Evolutionary conservation across 2,888 invertebrate genomes (phyloP), one percentile per base, ranked within the genome.

Genomic region (Baccha elongata): DNA sequence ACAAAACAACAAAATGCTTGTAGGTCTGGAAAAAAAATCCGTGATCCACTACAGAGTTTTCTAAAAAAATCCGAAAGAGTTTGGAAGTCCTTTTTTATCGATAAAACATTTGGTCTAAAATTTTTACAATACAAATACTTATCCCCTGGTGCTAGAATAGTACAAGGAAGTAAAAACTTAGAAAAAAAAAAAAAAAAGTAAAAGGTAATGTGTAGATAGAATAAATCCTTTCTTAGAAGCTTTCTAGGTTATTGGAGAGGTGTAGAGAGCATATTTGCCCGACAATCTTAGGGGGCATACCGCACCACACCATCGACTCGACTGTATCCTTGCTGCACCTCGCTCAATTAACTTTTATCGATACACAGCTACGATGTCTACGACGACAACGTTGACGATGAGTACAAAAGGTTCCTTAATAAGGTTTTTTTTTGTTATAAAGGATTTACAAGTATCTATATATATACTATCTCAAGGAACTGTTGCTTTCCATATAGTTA

Each of bases 331-430:
- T 72, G 62, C 50, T 78, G 53, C 68, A 73, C 55, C 72, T 83
- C 64, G 68, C 83, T 83, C 78, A 78, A 83, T 83, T 83, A 83
- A 83, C 83, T 83, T 83, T 78, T 76, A 83, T 83, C 83, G 83
- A 83, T 83, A 73, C 58, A 78, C 53, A 76, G 29, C 44, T 17
- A 64, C 64, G 21, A 69, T n/a, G 29, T 44, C 60, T 26, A 32
- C 26, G 7, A 35, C 50, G 44, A 65, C 65, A 32, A 53, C 53
- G 65, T 58, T 40, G 69, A 64, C 78, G 71, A 83, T 73, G 78
- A 78, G 68, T 29, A 78, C 73, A 83, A 83, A 83, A 72, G 83
- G 78, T 78, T 83, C 73, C 83, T 78, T 83, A 78, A 83, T 78
- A 78, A 83, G 72, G 68, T 78, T 83, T 83, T 83, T 78, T 83